Evolutionary conservation across 2,888 invertebrate genomes (phyloP).

Genomic region (Anthophora plumipes): DNA sequence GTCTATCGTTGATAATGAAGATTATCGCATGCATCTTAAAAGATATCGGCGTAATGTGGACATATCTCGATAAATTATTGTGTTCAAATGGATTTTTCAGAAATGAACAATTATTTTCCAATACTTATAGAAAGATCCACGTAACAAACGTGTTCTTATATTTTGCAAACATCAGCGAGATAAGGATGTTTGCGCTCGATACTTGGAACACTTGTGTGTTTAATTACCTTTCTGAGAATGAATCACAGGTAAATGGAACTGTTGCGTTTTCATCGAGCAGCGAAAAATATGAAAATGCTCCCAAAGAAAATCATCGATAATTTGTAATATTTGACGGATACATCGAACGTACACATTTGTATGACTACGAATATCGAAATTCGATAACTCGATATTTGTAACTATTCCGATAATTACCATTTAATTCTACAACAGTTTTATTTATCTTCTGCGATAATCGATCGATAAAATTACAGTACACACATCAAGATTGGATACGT

Average conservation of each 20-base stretch:
- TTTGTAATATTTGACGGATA: no score
- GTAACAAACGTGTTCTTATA: neutral
- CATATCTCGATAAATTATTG: conserved; percentile 28
- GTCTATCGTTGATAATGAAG: conserved; percentile 51
- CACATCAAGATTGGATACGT: neutral
- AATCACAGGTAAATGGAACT: neutral
- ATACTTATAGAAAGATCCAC: neutral
- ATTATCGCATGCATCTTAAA: conserved; percentile 53
- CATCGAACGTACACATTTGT: no score
- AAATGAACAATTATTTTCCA: conserved; percentile 10
- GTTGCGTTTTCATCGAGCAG: no score
- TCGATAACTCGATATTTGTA: neutral
- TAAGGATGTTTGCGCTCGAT: conserved; percentile 49
- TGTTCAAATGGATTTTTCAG: neutral
- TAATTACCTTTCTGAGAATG: conserved; percentile 18
- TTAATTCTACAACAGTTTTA: neutral
- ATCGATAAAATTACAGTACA: conserved; percentile 4
- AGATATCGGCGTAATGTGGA: conserved; percentile 21
- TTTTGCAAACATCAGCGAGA: conserved; percentile 15
- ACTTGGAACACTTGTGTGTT: neutral
- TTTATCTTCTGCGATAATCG: conserved; percentile 24
- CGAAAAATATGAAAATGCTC: no score
- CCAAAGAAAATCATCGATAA: no score
- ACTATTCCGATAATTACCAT: neutral
- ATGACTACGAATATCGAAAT: no score